Conservation (phyloP, 2,113 vertebrate genomes). For the Cichladusa arquata region DNA sequence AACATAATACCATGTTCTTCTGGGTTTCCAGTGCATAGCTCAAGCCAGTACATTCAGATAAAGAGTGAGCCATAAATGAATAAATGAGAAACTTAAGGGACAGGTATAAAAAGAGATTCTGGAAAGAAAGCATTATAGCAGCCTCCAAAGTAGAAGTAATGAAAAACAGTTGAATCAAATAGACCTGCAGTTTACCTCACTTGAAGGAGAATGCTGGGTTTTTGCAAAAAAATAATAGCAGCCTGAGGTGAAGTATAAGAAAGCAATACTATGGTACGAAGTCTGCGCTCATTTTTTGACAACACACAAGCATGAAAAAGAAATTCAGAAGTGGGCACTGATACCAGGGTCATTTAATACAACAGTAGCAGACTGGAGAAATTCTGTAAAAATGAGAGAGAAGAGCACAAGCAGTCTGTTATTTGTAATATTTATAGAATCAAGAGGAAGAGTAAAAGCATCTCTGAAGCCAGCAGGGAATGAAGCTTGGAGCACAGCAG, state of each 20-base stretch:
- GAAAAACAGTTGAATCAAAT: neutral
- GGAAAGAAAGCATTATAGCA: neutral
- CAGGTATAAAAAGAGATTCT: neutral
- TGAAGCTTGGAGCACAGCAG: neutral
- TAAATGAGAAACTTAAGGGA: neutral
- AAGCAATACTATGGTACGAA: neutral
- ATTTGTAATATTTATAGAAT: neutral
- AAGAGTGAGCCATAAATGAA: neutral
- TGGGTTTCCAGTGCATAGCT: neutral
- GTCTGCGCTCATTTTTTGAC: neutral
- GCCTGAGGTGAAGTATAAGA: neutral
- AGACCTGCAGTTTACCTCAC: neutral
- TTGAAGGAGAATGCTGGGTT: neutral
- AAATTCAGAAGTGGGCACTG: neutral
- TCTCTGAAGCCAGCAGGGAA: neutral
- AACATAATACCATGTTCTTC: neutral
- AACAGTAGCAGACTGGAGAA: neutral
- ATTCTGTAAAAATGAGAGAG: neutral
- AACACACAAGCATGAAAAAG: neutral
- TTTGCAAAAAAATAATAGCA: neutral
- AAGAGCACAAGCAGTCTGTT: neutral
- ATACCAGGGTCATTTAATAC: neutral
- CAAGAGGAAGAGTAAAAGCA: neutral
- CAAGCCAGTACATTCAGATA: neutral
- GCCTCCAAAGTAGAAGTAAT: neutral